phyloP scores from a whole-genome alignment of 2,888 invertebrate genomes.

The Leptinotarsa rubiginosa region DNA sequence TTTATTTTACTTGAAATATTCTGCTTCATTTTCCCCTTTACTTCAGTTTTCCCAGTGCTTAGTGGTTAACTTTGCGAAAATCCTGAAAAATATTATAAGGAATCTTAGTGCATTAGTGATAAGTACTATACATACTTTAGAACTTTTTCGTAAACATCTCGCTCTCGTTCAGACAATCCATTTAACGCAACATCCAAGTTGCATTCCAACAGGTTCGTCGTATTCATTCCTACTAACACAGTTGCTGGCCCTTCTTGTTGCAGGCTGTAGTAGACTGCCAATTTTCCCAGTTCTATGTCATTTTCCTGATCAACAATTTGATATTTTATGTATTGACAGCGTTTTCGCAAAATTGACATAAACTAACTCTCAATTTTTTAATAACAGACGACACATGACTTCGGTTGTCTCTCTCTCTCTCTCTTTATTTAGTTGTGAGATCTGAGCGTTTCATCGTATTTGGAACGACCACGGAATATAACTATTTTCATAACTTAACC shows the following conservation, averaged over 20 bases:
- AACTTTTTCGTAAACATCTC: slow-evolving; percentile 67
- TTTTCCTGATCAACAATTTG: slow-evolving; percentile 63
- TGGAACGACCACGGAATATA: too few relatives aligned
- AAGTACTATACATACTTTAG: slow-evolving; percentile 51
- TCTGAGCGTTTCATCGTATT: too few relatives aligned
- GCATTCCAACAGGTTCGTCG: slow-evolving; percentile 70
- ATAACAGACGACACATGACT: too few relatives aligned
- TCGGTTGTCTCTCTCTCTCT: too few relatives aligned
- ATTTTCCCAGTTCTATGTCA: slow-evolving; percentile 76
- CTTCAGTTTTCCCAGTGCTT: slow-evolving; percentile 68
- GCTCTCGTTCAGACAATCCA: slow-evolving; percentile 77
- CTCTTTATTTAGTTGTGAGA: too few relatives aligned
- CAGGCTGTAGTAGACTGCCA: slow-evolving; percentile 77
- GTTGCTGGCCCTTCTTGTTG: slow-evolving; percentile 75
- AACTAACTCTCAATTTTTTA: too few relatives aligned
- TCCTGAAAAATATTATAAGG: slow-evolving; percentile 59
- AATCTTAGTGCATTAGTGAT: neutral
- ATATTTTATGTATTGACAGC: neutral
- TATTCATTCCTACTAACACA: slow-evolving; percentile 83
- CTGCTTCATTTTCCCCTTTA: slow-evolving; percentile 31
- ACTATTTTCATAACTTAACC: too few relatives aligned
- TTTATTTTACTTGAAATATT: slow-evolving; percentile 31
- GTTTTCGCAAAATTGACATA: too few relatives aligned
- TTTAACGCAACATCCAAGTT: slow-evolving; percentile 75
- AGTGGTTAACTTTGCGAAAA: slow-evolving; percentile 66